phyloP scores from a whole-genome alignment of 2,113 vertebrate species.

The Lampris incognitus region DNA sequence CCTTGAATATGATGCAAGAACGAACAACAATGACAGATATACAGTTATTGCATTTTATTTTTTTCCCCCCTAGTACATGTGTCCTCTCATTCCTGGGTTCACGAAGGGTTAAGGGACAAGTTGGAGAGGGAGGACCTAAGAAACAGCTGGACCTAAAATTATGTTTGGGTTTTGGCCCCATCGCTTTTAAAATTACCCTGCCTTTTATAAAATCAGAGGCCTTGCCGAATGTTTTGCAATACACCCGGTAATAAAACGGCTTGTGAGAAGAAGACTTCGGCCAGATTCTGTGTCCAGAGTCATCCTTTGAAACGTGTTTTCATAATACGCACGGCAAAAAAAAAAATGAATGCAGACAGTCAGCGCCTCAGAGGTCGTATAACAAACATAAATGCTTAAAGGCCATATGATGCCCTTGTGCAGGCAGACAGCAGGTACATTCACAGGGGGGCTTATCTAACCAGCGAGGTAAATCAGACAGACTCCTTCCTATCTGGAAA shows the following conservation, averaged over 20 bases:
- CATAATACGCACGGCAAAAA: neutral
- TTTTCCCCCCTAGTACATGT: no score
- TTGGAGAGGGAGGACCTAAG: no score
- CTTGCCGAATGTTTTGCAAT: neutral
- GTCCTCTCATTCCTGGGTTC: no score
- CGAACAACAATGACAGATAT: no score
- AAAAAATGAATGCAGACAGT: constrained; percentile 6
- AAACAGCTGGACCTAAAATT: no score
- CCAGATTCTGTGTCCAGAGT: neutral
- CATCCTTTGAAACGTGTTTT: neutral
- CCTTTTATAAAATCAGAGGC: no score
- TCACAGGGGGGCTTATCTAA: constrained; percentile 16
- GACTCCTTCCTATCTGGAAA: neutral
- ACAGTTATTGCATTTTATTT: no score
- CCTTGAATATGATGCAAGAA: no score
- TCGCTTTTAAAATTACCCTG: no score
- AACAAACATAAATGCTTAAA: constrained; percentile 78
- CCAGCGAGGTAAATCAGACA: constrained; percentile 28
- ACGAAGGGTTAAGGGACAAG: no score
- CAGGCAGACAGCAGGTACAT: constrained; percentile 23
- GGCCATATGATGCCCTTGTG: constrained; percentile 55
- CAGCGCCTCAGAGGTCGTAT: constrained; percentile 39
- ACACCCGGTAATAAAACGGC: neutral
- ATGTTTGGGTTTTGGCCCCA: no score
- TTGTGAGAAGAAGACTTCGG: neutral